Base-by-base conservation (phyloP, 1,140 invertebrate species). In the Cydia strobilella region DNA sequence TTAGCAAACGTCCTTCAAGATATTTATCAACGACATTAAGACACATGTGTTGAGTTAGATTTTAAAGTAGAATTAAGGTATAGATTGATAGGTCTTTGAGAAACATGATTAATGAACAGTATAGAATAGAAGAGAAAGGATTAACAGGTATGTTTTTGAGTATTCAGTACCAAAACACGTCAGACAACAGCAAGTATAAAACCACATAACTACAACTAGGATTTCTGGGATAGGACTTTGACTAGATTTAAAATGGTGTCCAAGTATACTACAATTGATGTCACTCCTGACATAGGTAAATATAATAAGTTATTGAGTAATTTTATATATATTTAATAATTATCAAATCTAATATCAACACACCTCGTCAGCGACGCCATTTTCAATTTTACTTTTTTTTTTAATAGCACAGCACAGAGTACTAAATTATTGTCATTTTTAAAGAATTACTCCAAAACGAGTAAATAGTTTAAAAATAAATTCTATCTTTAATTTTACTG, bases 341-440 rank as follows among this genome's bases (percentile, higher is more conserved):
- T 76, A 59, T 76, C 73, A 73, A 77, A 76, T 78, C 76, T 48
- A 76, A 73, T 74, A 75, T 42, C 77, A 80, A 85, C 87, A 80
- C 77, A 92, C 90, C 90, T 92, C 71, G 90, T 85, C 74, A 92
- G 83, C 66, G 90, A 89, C 89, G 89, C 86, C 89, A 92, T 92
- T 87, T 91, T 90, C 54, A 39, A 27, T 45, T 75, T 74, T 74
- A 51, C 63, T 63, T 48, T 77, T 74, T 76, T 66, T 18, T 25
- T 27, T 13, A 9, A 72, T 15, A 54, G 23, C 18, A 73, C 42
- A 27, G 18, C n/a, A 73, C 9, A 59, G 51, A 59, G 20, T 23
- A 23, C 20, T 18, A 59, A 59, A 54, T 18, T n/a, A 3, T 1
- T 59, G 18, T 59, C 5, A 59, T 20, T 20, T 23, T 7, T 10